phyloP scores from a whole-genome alignment of 2,797 vertebrate genomes.

The Sylvilagus floridanus region DNA sequence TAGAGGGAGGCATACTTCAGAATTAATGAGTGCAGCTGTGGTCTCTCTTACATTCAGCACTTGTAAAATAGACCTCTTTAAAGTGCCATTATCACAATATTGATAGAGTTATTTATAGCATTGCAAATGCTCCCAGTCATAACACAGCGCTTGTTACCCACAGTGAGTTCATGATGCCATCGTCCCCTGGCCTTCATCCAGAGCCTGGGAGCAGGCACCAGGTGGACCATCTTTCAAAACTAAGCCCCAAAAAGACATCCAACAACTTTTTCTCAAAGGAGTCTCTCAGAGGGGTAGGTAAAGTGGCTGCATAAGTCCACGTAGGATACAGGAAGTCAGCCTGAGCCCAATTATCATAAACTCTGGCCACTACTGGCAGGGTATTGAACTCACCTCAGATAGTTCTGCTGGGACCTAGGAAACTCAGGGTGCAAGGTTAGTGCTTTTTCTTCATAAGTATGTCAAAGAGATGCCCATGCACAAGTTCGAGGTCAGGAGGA shows the following conservation, averaged over 20 bases:
- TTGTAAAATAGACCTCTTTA: constrained; percentile 91
- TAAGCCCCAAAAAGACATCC: constrained; percentile 77
- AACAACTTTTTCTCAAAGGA: constrained; percentile 75
- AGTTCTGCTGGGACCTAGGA: not conserved
- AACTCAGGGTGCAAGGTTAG: not conserved
- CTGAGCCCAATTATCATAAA: not conserved
- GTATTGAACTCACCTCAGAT: not conserved
- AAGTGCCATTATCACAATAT: constrained; percentile 93
- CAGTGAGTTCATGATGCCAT: constrained; percentile 83
- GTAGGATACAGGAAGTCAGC: not conserved
- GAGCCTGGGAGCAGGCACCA: constrained; percentile 90
- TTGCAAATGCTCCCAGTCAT: constrained; percentile 89
- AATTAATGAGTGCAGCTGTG: constrained; percentile 92
- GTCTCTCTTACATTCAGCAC: constrained; percentile 87
- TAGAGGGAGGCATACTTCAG: constrained; percentile 87
- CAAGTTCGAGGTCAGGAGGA: not conserved
- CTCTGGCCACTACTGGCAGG: not conserved
- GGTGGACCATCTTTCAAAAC: constrained; percentile 90
- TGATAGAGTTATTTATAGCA: constrained; percentile 93
- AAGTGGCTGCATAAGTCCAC: not conserved
- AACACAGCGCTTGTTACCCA: constrained; percentile 90
- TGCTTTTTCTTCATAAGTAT: not conserved
- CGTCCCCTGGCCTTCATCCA: constrained; percentile 92
- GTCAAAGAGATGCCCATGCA: not conserved
- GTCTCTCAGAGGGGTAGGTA: not conserved